phyloP scores from a whole-genome alignment of 2,113 vertebrate genomes.

The Xenus cinereus region DNA sequence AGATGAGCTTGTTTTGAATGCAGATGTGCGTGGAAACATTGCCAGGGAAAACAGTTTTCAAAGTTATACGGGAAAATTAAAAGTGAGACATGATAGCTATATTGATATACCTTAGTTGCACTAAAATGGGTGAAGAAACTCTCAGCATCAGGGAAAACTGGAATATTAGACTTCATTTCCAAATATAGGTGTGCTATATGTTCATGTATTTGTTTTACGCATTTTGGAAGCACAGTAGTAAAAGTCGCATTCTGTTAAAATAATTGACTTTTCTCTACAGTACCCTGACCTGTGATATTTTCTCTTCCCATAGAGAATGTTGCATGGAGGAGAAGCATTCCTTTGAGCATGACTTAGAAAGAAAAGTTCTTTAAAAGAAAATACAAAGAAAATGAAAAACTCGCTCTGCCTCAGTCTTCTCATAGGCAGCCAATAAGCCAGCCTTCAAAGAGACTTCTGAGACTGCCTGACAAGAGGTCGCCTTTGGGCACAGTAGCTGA shows the following conservation, averaged over 20 bases:
- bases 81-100: background rate
- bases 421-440: background rate
- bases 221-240: background rate
- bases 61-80: background rate
- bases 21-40: background rate
- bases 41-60: background rate
- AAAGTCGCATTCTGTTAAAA: background rate
- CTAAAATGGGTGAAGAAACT: background rate
- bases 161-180: background rate
- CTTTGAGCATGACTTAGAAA: background rate
- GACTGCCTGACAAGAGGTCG: background rate
- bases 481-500: background rate
- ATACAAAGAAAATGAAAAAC: background rate
- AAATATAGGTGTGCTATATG: background rate
- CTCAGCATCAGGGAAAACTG: background rate
- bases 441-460: slow-evolving; percentile 27
- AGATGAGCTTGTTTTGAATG: background rate
- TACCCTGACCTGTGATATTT: background rate
- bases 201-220: background rate
- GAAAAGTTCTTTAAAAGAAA: background rate
- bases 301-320: background rate
- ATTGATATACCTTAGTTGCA: background rate
- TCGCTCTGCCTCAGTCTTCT: background rate
- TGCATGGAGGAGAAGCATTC: background rate
- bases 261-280: background rate